Evolutionary conservation across 2,797 vertebrate species (phyloP), one percentile per base, ranked within the genome.

Genomic region (Fratercula arctica): DNA sequence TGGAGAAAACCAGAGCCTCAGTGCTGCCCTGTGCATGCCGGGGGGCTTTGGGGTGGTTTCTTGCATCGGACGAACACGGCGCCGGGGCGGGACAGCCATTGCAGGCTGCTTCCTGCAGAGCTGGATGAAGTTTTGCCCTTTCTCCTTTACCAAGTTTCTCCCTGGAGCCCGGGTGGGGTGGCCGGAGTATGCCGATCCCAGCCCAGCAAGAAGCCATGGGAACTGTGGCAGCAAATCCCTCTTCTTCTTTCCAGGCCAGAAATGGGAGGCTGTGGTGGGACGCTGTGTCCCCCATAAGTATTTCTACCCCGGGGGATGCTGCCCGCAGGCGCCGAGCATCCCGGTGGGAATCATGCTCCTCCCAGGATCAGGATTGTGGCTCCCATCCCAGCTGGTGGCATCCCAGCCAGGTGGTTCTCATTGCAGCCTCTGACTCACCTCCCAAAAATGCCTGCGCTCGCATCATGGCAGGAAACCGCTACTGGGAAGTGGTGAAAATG

Each of bases 341-440:
- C 1, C 13, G 2, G 19, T 9, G 12, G 60, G 64, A 53, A 66
- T 66, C 64, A 35, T 4, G 2, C 33, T 64, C 26, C 3, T 33
- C 46, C 78, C 1, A 2, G 41, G 43, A 50, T 25, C 1, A 2
- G 72, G 72, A 60, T 29, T 1, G 12, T 89, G 68, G 67, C 33
- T 63, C 86, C 43, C 24, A 84, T 33, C 61, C 35, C 3, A 2
- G 41, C 41, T 37, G 7, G 21, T 17, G 23, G 63, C 29, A 43
- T 26, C 29, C 51, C 1, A 6, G 31, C 90, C 92, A 89, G 93
- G 95, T 91, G 94, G 83, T 85, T 96, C 69, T 77, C 60, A 90
- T 91, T 74, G 80, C 73, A 93, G 69, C 53, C 59, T 86, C 87
- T 96, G 95, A 95, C 85, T 96, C 96, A 95, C 63, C 85, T 88